Evolutionary conservation across 2,113 vertebrate species (phyloP).

Genomic region (Phycodurus eques): DNA sequence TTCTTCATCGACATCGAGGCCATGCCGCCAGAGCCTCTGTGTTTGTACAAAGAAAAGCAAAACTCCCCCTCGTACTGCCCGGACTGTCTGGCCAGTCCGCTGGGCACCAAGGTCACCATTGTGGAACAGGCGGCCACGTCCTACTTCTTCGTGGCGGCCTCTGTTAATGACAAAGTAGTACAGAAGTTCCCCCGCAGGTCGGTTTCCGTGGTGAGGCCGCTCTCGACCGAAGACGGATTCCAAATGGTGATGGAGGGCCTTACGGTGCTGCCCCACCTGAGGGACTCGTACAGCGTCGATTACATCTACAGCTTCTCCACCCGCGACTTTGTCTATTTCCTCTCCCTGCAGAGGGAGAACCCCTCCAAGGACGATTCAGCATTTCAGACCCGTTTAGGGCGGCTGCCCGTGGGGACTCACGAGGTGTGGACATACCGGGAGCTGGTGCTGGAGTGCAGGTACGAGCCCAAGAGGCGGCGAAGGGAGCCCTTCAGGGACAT

Average conservation of each 20-base stretch:
- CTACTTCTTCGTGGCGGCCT: slow-evolving; percentile 81
- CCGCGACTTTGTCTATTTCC: slow-evolving; percentile 79
- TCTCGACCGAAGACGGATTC: slow-evolving; percentile 82
- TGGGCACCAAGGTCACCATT: slow-evolving; percentile 81
- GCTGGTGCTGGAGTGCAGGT: slow-evolving; percentile 84
- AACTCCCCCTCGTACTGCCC: slow-evolving; percentile 73
- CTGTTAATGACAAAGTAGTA: slow-evolving; percentile 70
- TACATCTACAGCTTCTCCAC: slow-evolving; percentile 85
- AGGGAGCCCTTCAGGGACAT: slow-evolving; percentile 34
- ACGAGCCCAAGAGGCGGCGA: slow-evolving; percentile 74
- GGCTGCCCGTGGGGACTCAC: slow-evolving; percentile 66
- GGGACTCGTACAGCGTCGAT: slow-evolving; percentile 78
- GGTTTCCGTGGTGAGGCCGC: slow-evolving; percentile 79
- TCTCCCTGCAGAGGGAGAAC: slow-evolving; percentile 80
- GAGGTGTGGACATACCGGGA: slow-evolving; percentile 83
- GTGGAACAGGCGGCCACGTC: slow-evolving; percentile 61
- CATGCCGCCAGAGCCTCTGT: slow-evolving; percentile 28
- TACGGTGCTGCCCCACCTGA: slow-evolving; percentile 78
- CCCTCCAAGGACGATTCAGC: background rate
- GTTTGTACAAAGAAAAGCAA: slow-evolving; percentile 70
- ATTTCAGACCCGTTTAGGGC: slow-evolving; percentile 81
- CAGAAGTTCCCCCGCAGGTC: slow-evolving; percentile 78
- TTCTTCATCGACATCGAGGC: slow-evolving; percentile 60
- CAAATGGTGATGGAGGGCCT: slow-evolving; percentile 56
- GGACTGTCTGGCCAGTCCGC: slow-evolving; percentile 87